These are phyloP conservation scores for Trididemnum clinides DNA, from an alignment of 23 tunicate species.

Conservation along the genomic window DNA sequence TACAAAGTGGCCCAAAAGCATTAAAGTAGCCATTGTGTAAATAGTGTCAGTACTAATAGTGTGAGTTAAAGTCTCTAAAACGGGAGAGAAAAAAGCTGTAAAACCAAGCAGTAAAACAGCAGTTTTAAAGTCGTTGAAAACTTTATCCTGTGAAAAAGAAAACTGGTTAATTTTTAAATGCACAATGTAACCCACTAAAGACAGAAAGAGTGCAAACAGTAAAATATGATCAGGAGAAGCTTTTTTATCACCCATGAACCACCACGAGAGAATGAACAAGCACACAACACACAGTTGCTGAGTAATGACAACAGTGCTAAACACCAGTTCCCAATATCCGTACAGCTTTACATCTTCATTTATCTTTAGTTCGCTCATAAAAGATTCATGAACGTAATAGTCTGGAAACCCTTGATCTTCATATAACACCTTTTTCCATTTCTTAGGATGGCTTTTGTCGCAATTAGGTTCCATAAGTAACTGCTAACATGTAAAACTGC, in stretches of 20 bases:
- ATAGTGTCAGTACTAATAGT: slow-evolving; percentile 92
- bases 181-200: slow-evolving; percentile 35
- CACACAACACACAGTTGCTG: slow-evolving; percentile 76
- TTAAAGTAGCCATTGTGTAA: slow-evolving; percentile 73
- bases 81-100: slow-evolving; percentile 73
- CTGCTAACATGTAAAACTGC: too few relatives aligned
- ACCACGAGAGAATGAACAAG: slow-evolving; percentile 67
- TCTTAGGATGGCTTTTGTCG: too few relatives aligned
- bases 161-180: neutral
- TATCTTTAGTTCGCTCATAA: slow-evolving; percentile 53
- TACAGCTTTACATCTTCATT: slow-evolving; percentile 47
- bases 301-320: slow-evolving; percentile 44
- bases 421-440: slow-evolving; percentile 77
- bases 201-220: neutral
- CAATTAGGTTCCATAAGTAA: too few relatives aligned
- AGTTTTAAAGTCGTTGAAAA: slow-evolving; percentile 44
- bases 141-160: neutral
- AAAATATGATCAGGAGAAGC: slow-evolving; percentile 36
- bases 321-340: slow-evolving; percentile 50
- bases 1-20: slow-evolving; percentile 64
- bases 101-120: slow-evolving; percentile 55
- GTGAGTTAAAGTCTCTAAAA: slow-evolving; percentile 79
- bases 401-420: slow-evolving; percentile 77
- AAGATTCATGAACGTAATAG: slow-evolving; percentile 70
- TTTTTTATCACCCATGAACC: slow-evolving; percentile 53